Percentiles rank a stretch among this genome's conserved stretches.
These are phyloP conservation scores for Scyliorhinus canicula DNA, from an alignment of 2,797 vertebrate genomes.

Conservation along the genomic window DNA sequence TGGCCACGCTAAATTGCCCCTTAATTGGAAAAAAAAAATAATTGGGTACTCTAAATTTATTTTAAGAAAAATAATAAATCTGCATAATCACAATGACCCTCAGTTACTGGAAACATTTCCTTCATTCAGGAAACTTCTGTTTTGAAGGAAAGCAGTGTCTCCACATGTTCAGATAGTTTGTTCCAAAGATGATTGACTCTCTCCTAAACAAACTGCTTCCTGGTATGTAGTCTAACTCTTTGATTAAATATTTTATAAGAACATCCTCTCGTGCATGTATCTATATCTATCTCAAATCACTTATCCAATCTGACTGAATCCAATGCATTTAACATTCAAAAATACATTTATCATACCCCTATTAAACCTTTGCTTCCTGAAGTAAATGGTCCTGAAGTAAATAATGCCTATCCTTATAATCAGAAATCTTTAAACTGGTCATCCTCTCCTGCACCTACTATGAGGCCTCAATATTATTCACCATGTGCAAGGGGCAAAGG, in stretches of 20 bases:
- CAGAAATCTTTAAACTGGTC: neutral
- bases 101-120: neutral
- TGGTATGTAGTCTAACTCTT: neutral
- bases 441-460: neutral
- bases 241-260: conserved; percentile 8
- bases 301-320: conserved; percentile 19
- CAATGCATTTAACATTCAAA: neutral
- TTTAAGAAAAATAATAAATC: too few species aligned
- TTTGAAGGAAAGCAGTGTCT: neutral
- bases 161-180: neutral
- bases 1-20: too few species aligned
- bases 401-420: neutral
- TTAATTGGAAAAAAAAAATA: too few species aligned
- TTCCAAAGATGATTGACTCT: neutral
- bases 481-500: neutral
- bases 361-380: neutral
- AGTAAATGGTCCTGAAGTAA: neutral
- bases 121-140: neutral
- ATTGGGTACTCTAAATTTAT: too few species aligned
- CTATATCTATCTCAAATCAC: neutral
- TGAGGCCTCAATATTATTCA: neutral
- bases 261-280: neutral
- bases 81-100: too few species aligned
- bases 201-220: neutral
- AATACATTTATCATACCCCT: neutral